A percentile compares a stretch with the other conserved stretches of the same genome.
These are phyloP conservation scores for Phytoseiulus persimilis DNA, from an alignment of 2,888 invertebrate species.

Conservation along the genomic window DNA sequence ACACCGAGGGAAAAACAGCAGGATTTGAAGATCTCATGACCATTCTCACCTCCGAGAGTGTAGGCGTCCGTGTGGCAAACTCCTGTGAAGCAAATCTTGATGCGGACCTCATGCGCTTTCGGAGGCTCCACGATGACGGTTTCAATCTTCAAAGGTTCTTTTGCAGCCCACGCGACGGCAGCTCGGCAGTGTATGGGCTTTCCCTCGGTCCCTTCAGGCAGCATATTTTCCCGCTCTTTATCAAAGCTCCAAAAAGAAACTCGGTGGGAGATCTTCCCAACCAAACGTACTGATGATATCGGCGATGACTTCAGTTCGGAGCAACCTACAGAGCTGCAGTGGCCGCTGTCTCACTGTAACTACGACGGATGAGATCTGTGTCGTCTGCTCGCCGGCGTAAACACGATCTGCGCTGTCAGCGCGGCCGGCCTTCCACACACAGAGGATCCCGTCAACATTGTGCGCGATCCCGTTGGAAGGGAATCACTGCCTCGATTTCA, in stretches of 20 bases:
- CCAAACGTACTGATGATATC: not conserved
- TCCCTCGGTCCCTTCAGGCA: not conserved
- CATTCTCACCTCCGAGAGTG: constrained; percentile 57
- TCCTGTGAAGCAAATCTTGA: constrained; percentile 58
- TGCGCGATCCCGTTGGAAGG: too few species aligned
- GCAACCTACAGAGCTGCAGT: not conserved
- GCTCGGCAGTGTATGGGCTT: constrained; percentile 82
- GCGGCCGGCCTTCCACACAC: not conserved
- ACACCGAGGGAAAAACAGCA: not conserved
- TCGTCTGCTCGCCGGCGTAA: not conserved
- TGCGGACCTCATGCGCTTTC: constrained; percentile 71
- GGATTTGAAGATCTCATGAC: not conserved
- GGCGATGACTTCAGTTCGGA: not conserved
- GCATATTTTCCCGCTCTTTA: not conserved
- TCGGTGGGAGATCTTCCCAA: not conserved
- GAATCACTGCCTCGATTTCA: too few species aligned
- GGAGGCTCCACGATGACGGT: constrained; percentile 89
- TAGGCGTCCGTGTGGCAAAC: constrained; percentile 90
- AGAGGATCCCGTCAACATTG: too few species aligned
- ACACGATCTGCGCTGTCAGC: not conserved
- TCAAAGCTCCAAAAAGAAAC: not conserved
- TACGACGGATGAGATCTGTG: not conserved
- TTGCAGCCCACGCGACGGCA: constrained; percentile 92
- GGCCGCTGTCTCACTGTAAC: not conserved
- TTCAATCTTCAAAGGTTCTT: constrained; percentile 78